A percentile compares a stretch with the other conserved stretches of the same genome.
Conservation (phyloP, 2,888 invertebrate genomes). For the Nebria salina region DNA sequence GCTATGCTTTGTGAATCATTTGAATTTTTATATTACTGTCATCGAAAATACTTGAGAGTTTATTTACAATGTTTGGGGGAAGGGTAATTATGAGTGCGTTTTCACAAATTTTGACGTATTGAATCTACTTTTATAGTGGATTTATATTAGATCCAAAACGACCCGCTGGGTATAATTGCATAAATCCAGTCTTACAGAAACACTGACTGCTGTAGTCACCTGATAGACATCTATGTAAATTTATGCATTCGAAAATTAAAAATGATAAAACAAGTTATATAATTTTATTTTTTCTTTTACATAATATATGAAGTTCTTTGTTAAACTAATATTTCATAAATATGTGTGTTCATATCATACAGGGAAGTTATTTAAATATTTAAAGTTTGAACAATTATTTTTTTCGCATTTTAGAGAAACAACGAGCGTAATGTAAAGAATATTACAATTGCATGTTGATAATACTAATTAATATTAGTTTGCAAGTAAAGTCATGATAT, state of each 20-base stretch:
- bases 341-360: not conserved
- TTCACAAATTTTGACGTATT: too few species aligned
- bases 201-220: constrained; percentile 1
- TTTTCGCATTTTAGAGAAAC: not conserved
- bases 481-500: not conserved
- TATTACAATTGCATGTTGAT: not conserved
- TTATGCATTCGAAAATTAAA: not conserved
- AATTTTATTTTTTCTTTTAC: not conserved
- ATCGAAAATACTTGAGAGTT: too few species aligned
- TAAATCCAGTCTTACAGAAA: constrained; percentile 1
- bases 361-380: not conserved
- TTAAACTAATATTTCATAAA: not conserved
- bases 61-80: too few species aligned
- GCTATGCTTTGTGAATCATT: not conserved
- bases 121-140: not conserved
- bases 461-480: not conserved
- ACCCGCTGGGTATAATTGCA: not conserved
- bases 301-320: not conserved
- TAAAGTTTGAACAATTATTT: not conserved
- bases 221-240: not conserved
- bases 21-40: not conserved
- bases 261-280: not conserved
- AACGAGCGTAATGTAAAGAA: not conserved
- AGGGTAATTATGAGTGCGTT: too few species aligned
- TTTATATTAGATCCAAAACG: not conserved